Percentiles rank a stretch among this genome's conserved stretches.
phyloP scores from a whole-genome alignment of 2,888 invertebrate species.

The Neoaliturus tenellus region DNA sequence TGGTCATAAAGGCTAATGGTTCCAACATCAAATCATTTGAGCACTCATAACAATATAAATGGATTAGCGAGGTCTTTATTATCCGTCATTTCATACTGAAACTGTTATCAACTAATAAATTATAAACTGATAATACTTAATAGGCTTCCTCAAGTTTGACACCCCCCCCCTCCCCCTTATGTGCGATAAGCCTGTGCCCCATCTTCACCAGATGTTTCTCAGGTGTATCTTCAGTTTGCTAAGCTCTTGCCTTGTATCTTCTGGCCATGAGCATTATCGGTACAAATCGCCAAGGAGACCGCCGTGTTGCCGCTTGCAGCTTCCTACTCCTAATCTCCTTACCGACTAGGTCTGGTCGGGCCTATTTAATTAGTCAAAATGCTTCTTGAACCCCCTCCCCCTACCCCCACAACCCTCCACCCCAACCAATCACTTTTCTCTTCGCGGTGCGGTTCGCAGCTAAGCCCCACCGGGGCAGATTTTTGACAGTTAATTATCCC shows the following conservation, averaged over 20 bases:
- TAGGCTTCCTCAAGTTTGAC: too few species aligned
- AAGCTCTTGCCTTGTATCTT: not conserved
- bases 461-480: not conserved
- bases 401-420: not conserved
- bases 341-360: constrained; percentile 21
- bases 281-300: not conserved
- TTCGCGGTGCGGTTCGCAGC: not conserved
- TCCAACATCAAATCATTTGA: too few species aligned
- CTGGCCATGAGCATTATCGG: not conserved
- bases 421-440: not conserved
- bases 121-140: too few species aligned
- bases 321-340: not conserved
- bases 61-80: too few species aligned
- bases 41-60: too few species aligned
- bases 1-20: too few species aligned
- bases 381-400: constrained; percentile 33
- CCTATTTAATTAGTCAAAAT: constrained; percentile 45
- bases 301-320: not conserved
- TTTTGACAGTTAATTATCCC: not conserved
- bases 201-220: too few species aligned
- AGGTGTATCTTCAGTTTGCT: not conserved
- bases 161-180: too few species aligned
- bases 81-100: too few species aligned
- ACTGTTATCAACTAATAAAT: too few species aligned
- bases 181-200: too few species aligned